Base-by-base conservation (phyloP, 2,113 vertebrate genomes). In the Cavia porcellus region DNA sequence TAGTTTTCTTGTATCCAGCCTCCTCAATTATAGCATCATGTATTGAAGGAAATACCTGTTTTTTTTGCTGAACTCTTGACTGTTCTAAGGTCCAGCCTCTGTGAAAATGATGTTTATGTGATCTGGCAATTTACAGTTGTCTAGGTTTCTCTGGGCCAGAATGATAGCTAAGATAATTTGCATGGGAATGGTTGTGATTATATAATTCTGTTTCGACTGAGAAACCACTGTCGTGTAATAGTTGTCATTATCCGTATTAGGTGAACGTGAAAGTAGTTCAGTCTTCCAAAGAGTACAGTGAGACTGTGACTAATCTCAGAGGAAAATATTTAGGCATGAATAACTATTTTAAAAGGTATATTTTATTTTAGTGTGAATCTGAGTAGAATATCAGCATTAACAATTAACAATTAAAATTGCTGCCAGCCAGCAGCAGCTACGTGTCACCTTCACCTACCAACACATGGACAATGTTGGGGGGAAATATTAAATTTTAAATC, bases 191-290 rank as follows among this genome's bases (percentile, higher is more conserved):
- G 6, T 13, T 32, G 11, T 89, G 79, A 96, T 89, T 93, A 38
- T 61, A 83, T 11, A 86, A 74, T 62, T 88, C 68, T 86, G 20
- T 66, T 97, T 81, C 80, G 94, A 68, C 13, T 13, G 64, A 95
- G 66, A 79, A 74, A 86, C 66, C 81, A 57, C 3, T 64, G n/a
- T 52, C 52, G 86, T 35, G 5, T 66, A 74, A 88, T 61, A 61
- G 32, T 83, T 83, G 50, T 32, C 32, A 79, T 92, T 84, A 93
- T 80, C 87, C 47, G 42, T 30, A 77, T 32, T 84, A 68, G 55
- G 35, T 68, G 68, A 77, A 81, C 30, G 62, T 85, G 84, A 95
- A 85, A 92, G n/a, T 55, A 93, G 84, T 93, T 86, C 55, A 57
- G 42, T 38, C 93, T 82, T 85, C 35, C 30, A 82, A 55, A 6